Percentiles rank a stretch among this genome's conserved stretches.
Evolutionary conservation across 2,888 invertebrate genomes (phyloP).

Genomic region (Melipona bicolor): DNA sequence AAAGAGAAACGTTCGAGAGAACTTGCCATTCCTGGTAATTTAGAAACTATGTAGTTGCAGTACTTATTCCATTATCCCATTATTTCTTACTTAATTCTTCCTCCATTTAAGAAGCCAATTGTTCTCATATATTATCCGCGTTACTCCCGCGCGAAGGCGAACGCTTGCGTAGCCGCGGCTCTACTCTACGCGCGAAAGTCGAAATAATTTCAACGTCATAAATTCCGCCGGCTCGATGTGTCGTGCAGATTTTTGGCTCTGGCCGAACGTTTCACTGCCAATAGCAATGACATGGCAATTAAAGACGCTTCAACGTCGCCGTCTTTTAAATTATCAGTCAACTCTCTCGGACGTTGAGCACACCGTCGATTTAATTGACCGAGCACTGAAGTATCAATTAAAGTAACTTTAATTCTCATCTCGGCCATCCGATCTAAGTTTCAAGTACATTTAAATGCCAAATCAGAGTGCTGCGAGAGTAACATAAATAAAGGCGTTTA

Average conservation of each 20-base stretch:
- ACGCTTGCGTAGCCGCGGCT: background rate
- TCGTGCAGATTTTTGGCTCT: background rate
- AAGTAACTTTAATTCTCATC: background rate
- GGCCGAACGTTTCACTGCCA: background rate
- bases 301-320: background rate
- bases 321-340: background rate
- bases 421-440: background rate
- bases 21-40: constrained; percentile 20
- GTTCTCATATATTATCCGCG: constrained; percentile 4
- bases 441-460: constrained; percentile 1
- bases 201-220: background rate
- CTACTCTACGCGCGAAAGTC: background rate
- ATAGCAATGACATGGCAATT: background rate
- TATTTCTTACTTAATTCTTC: constrained; percentile 37
- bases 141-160: background rate
- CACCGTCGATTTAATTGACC: background rate
- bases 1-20: constrained; percentile 8
- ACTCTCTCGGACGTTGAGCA: background rate
- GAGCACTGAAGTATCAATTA: background rate
- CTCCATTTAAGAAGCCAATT: constrained; percentile 18
- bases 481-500: background rate
- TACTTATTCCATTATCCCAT: constrained; percentile 28
- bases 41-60: constrained; percentile 21
- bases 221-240: background rate
- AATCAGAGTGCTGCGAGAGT: background rate